Evolutionary conservation across 37 sponge, comb jelly and placozoan genomes (phyloP).

Genomic region (Halisarca cf. caerulea): DNA sequence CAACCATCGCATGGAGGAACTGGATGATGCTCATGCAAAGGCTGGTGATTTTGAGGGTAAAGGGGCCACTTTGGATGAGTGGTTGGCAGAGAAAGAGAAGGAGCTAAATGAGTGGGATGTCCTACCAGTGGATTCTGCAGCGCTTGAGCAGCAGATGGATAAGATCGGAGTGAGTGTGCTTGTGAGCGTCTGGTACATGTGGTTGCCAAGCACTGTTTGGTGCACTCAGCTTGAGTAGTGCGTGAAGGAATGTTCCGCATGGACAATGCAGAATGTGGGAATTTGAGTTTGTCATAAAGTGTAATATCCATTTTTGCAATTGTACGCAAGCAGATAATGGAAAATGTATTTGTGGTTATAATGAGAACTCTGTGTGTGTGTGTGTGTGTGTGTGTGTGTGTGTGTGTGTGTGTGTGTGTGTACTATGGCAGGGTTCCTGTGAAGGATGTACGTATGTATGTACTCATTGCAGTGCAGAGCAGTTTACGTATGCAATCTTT

Average conservation of each 20-base stretch:
- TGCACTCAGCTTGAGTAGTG: no score
- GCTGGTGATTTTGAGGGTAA: conserved; percentile 46
- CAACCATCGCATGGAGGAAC: conserved; percentile 42
- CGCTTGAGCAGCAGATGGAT: conserved; percentile 47
- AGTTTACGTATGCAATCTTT: no score
- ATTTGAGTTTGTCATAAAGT: no score
- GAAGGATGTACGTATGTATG: not conserved
- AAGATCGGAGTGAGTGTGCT: conserved; percentile 32
- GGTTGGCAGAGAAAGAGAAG: conserved; percentile 52
- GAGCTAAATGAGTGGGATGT: conserved; percentile 11
- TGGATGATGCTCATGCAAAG: conserved; percentile 48
- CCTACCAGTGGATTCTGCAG: conserved; percentile 58
- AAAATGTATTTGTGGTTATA: no score
- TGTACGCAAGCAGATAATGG: no score
- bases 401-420: not conserved
- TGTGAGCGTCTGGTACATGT: conserved; percentile 17
- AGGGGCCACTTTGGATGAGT: conserved; percentile 37
- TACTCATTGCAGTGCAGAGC: no score
- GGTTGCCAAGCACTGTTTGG: no score
- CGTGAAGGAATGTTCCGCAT: no score
- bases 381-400: conserved; percentile 13
- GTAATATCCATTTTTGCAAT: no score
- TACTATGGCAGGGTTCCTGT: not conserved
- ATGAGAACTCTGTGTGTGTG: conserved; percentile 20
- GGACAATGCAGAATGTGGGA: no score